phyloP scores from a whole-genome alignment of 2,797 vertebrate species.

The Orestias chungarensis region DNA sequence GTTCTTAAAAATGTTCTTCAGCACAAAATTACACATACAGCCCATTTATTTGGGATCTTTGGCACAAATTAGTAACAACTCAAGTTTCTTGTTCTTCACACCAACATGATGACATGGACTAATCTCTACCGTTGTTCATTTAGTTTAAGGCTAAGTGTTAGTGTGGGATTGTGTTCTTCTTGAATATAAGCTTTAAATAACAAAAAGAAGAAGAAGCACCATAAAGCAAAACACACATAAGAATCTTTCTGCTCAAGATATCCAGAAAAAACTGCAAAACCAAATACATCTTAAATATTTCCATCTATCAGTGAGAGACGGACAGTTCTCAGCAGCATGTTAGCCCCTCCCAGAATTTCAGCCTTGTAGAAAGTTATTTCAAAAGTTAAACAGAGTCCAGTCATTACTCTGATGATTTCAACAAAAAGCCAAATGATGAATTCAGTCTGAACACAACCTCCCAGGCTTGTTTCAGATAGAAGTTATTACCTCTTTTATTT shows the following conservation, averaged over 20 bases:
- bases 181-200: neutral
- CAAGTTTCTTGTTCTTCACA: neutral
- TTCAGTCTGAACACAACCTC: neutral
- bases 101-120: neutral
- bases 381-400: neutral
- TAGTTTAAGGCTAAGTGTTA: neutral
- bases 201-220: neutral
- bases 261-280: too few relatives aligned
- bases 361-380: neutral
- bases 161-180: neutral
- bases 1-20: neutral
- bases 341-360: neutral
- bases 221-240: neutral
- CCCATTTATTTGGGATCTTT: neutral
- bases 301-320: neutral
- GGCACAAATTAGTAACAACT: neutral
- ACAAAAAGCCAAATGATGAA: neutral
- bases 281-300: neutral
- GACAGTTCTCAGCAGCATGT: neutral
- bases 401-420: neutral
- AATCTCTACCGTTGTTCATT: neutral
- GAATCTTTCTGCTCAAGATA: too few relatives aligned
- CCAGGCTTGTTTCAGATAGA: neutral
- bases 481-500: too few relatives aligned
- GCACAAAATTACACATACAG: neutral